Conservation (phyloP, 2,888 invertebrate species). For the Hylaea fasciaria region DNA sequence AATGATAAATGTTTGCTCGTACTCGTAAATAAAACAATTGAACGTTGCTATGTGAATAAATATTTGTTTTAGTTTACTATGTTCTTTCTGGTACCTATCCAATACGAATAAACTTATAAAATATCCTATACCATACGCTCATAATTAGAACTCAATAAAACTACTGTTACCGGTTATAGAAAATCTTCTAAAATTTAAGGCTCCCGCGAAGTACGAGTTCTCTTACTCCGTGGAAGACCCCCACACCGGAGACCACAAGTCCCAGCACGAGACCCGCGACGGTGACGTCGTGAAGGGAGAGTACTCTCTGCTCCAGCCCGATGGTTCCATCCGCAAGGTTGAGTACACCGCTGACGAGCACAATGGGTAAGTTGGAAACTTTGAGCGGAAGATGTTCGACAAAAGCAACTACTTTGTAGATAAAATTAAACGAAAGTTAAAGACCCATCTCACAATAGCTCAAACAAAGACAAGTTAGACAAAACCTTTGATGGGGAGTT, state of each 20-base stretch:
- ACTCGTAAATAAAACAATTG: neutral
- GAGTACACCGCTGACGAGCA: slow-evolving; percentile 84
- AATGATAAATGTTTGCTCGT: slow-evolving; percentile 37
- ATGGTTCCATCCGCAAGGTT: slow-evolving; percentile 82
- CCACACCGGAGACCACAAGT: slow-evolving; percentile 84
- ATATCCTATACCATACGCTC: too few relatives aligned
- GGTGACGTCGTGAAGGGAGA: slow-evolving; percentile 82
- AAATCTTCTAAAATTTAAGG: slow-evolving; percentile 50
- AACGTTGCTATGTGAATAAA: slow-evolving; percentile 2
- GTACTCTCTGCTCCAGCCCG: slow-evolving; percentile 83
- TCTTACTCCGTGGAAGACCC: slow-evolving; percentile 85
- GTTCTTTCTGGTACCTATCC: too few relatives aligned
- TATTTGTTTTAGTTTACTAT: slow-evolving; percentile 1
- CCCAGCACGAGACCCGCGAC: slow-evolving; percentile 76
- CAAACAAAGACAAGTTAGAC: too few relatives aligned
- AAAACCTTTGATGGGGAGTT: too few relatives aligned
- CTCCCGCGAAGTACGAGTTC: slow-evolving; percentile 84
- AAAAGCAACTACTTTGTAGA: too few relatives aligned
- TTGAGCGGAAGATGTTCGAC: too few relatives aligned
- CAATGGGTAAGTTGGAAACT: slow-evolving; percentile 70
- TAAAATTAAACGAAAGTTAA: too few relatives aligned
- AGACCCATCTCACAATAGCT: too few relatives aligned
- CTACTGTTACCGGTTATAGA: too few relatives aligned
- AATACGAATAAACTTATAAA: too few relatives aligned
- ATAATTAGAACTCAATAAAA: too few relatives aligned